Percentiles rank a stretch among this genome's conserved stretches.
Evolutionary conservation across 2,797 vertebrate species (phyloP).

Genomic region (Paguma larvata): DNA sequence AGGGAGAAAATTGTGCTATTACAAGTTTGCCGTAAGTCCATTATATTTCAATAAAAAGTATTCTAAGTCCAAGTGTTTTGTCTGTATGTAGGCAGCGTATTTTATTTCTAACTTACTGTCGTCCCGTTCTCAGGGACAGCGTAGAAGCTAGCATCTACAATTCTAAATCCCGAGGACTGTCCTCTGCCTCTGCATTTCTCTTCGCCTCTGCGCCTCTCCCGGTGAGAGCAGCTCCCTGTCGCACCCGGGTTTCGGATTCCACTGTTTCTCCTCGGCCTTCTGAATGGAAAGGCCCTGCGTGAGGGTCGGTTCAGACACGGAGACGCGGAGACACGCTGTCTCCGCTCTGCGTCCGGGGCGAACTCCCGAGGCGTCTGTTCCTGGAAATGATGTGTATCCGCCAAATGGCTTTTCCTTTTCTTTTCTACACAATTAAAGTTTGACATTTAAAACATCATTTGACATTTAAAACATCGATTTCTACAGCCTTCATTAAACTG

Average conservation of each 20-base stretch:
- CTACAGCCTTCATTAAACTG: not conserved
- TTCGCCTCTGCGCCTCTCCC: not conserved
- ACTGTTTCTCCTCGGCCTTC: not conserved
- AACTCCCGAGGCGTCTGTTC: rapidly evolving
- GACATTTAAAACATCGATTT: no score
- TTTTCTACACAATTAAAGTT: not conserved
- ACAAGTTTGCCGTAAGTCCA: not conserved
- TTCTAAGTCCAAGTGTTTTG: not conserved
- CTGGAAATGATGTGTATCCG: not conserved
- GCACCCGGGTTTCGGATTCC: not conserved
- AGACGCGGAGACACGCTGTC: not conserved
- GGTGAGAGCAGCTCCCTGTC: not conserved
- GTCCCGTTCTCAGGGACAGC: not conserved
- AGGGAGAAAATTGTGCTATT: not conserved
- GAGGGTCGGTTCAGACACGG: not conserved
- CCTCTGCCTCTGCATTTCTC: not conserved
- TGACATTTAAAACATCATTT: not conserved
- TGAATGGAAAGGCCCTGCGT: not conserved
- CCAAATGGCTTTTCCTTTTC: not conserved
- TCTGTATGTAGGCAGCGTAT: not conserved
- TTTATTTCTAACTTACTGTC: not conserved
- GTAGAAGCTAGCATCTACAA: not conserved
- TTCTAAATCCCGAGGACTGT: not conserved
- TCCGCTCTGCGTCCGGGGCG: not conserved
- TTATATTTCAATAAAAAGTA: not conserved